Evolutionary conservation across 1,140 invertebrate species (phyloP).

Genomic region (Sitodiplosis mosellana): DNA sequence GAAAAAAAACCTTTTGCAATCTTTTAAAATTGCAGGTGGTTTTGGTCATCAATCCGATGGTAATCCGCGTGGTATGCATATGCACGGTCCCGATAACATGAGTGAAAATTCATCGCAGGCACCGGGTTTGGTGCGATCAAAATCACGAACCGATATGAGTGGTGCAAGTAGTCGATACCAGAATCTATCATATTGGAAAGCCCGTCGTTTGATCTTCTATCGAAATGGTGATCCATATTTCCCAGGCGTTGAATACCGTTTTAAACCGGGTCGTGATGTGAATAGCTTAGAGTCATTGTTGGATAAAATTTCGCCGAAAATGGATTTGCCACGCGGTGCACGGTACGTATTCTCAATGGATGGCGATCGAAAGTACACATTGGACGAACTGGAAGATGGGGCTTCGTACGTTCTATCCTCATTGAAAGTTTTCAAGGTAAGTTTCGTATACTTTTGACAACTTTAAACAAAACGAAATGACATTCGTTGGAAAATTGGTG

Average conservation of each 20-base stretch:
- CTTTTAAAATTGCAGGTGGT: too few species aligned
- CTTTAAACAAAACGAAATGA: too few species aligned
- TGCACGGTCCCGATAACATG: constrained; percentile 26
- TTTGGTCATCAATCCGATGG: too few species aligned
- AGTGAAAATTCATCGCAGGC: constrained; percentile 24
- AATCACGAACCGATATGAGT: constrained; percentile 21
- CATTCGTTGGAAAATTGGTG: too few species aligned
- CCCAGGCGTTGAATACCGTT: constrained; percentile 72
- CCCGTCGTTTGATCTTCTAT: constrained; percentile 72
- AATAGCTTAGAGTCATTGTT: constrained; percentile 69
- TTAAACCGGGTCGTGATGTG: constrained; percentile 73
- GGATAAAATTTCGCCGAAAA: constrained; percentile 61
- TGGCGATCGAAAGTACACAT: constrained; percentile 58
- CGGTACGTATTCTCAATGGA: constrained; percentile 82
- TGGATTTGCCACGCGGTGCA: constrained; percentile 67
- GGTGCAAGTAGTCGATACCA: constrained; percentile 38
- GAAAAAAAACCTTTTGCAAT: too few species aligned
- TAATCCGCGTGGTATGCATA: too few species aligned
- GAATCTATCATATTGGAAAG: constrained; percentile 71
- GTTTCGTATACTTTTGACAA: too few species aligned
- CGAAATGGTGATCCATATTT: constrained; percentile 86
- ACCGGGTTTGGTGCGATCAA: constrained; percentile 20
- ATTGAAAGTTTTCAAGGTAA: constrained; percentile 81
- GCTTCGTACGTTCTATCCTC: constrained; percentile 82
- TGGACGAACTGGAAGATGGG: constrained; percentile 77